Evolutionary conservation across 2,113 vertebrate species (phyloP).

Genomic region (Hassar affinis): DNA sequence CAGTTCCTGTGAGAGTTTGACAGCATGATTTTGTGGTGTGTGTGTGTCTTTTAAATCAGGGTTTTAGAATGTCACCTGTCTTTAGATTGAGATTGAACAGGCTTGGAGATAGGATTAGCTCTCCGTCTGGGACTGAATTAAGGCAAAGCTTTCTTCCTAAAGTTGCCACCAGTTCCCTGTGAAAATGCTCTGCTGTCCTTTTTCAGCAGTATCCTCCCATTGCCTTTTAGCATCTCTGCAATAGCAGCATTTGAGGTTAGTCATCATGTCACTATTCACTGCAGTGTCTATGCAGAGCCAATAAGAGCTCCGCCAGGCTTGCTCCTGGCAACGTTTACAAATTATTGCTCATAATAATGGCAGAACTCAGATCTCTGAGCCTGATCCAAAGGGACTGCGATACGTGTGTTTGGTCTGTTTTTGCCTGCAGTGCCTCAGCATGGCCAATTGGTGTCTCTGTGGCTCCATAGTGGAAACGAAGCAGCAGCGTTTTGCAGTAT

Average conservation of each 20-base stretch:
- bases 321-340: constrained; percentile 37
- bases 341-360: constrained; percentile 33
- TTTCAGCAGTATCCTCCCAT: neutral
- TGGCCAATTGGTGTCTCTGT: constrained; percentile 85
- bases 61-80: constrained; percentile 51
- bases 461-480: constrained; percentile 62
- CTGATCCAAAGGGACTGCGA: constrained; percentile 21
- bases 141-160: constrained; percentile 24
- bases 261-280: neutral
- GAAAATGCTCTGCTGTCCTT: constrained; percentile 20
- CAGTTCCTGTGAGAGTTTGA: constrained; percentile 50
- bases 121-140: constrained; percentile 58
- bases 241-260: neutral
- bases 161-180: neutral
- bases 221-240: constrained; percentile 8
- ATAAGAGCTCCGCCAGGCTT: constrained; percentile 7
- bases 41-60: constrained; percentile 49
- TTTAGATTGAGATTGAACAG: constrained; percentile 57
- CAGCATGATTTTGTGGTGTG: constrained; percentile 35
- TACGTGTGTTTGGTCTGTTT: neutral
- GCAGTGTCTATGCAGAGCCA: constrained; percentile 13
- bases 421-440: constrained; percentile 50
- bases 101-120: constrained; percentile 57
- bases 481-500: constrained; percentile 22
- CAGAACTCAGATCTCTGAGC: constrained; percentile 11